Conservation (phyloP, 2,113 vertebrate species). For the Cinclus cinclus region DNA sequence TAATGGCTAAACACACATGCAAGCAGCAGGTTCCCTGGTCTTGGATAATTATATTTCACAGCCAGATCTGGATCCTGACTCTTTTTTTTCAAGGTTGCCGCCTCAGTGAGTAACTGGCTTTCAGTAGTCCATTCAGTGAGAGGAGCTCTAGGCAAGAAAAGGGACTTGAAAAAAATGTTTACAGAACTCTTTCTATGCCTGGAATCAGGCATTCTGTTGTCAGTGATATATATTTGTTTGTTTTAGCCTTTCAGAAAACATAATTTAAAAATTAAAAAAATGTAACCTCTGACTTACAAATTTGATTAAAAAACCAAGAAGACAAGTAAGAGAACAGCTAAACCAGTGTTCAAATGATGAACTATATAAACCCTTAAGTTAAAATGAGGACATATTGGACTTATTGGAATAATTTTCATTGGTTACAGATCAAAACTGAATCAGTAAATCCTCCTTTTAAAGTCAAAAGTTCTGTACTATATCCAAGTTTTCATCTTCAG, state of each 20-base stretch:
- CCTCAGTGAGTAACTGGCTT: not conserved
- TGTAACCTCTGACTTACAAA: not conserved
- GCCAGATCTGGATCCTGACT: not conserved
- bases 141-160: not conserved
- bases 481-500: constrained; percentile 7
- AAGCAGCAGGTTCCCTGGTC: not conserved
- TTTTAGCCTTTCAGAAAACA: not conserved
- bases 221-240: not conserved
- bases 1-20: constrained; percentile 2
- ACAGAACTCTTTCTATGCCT: not conserved
- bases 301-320: not conserved
- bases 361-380: not conserved
- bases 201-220: not conserved
- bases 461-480: not conserved
- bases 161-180: not conserved
- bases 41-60: constrained; percentile 7
- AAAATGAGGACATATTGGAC: not conserved
- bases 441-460: not conserved
- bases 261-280: not conserved
- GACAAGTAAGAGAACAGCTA: not conserved
- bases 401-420: not conserved
- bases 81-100: not conserved
- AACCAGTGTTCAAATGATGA: not conserved
- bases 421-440: not conserved
- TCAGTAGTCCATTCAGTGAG: not conserved